These are phyloP conservation scores for Amphipoea lucens DNA, from an alignment of 2,888 invertebrate genomes.

Conservation along the genomic window DNA sequence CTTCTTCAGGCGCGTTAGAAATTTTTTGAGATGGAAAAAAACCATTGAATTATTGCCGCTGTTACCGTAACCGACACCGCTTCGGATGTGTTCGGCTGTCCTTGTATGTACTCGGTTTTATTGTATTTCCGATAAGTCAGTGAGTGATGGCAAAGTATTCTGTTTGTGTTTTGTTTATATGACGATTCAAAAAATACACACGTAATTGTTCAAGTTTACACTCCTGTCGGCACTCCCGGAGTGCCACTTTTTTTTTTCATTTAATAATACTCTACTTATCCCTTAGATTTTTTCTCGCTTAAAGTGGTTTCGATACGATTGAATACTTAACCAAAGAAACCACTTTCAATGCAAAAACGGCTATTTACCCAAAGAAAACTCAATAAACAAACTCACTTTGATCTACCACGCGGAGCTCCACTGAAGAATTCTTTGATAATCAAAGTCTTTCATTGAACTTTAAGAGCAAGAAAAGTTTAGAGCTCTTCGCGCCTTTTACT, in stretches of 20 bases:
- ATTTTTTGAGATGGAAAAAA: no score
- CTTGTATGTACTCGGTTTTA: no score
- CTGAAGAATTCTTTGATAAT: conserved; percentile 48
- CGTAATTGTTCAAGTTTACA: no score
- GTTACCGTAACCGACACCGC: no score
- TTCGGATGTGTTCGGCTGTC: no score
- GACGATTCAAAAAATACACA: no score
- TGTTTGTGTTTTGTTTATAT: no score
- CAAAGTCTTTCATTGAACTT: conserved; percentile 51
- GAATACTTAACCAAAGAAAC: conserved; percentile 14
- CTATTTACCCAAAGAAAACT: conserved; percentile 32
- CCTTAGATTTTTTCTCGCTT: background rate
- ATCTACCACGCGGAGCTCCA: conserved; percentile 24
- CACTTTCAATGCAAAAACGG: conserved; percentile 45
- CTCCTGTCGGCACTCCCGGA: no score
- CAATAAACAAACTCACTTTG: conserved; percentile 53
- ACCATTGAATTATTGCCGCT: no score
- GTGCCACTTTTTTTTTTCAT: background rate
- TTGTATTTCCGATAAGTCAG: no score
- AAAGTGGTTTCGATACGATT: background rate
- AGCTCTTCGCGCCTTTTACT: conserved; percentile 34
- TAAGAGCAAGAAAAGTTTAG: conserved; percentile 41
- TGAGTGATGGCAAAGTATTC: no score
- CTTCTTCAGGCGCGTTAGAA: no score
- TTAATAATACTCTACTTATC: background rate